A percentile compares a stretch with the other conserved stretches of the same genome.
These are phyloP conservation scores for Stenotaenia linearis DNA, from an alignment of 2,888 invertebrate genomes.

Conservation along the genomic window DNA sequence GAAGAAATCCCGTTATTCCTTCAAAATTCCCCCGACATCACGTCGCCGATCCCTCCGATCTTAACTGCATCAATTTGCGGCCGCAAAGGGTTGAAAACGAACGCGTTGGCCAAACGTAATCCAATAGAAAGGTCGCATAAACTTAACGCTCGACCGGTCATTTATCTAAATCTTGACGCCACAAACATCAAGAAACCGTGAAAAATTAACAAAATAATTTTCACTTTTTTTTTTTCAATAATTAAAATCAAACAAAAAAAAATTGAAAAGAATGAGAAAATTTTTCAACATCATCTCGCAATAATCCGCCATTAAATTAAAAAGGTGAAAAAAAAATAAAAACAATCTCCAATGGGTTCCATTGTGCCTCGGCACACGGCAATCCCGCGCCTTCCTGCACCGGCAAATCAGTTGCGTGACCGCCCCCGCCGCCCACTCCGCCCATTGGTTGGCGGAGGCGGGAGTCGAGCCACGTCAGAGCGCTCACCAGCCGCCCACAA, in stretches of 20 bases:
- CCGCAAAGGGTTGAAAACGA: slow-evolving; percentile 10
- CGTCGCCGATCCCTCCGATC: background rate
- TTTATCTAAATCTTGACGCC: background rate
- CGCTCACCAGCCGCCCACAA: slow-evolving; percentile 19
- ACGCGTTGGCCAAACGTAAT: background rate
- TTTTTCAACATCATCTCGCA: background rate
- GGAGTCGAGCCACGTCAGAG: slow-evolving; percentile 21
- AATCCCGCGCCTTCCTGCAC: slow-evolving; percentile 6
- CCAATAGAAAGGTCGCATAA: background rate
- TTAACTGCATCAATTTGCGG: slow-evolving; percentile 21
- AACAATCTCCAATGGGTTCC: background rate
- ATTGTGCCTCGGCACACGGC: slow-evolving; percentile 6
- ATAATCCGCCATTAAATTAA: background rate
- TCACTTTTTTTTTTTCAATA: background rate
- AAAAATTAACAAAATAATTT: background rate
- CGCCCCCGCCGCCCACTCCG: slow-evolving; percentile 26
- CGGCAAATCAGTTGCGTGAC: slow-evolving; percentile 26
- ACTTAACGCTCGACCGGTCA: background rate
- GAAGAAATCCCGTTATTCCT: background rate
- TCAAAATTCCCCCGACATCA: slow-evolving; percentile 8
- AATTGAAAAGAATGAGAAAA: background rate
- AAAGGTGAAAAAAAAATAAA: background rate
- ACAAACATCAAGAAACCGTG: background rate
- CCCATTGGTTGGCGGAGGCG: slow-evolving; percentile 21
- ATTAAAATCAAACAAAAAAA: background rate